Percentiles rank a stretch among this genome's conserved stretches.
Evolutionary conservation across 92 coral and sea anemone genomes (phyloP).

Genomic region (Heteractis magnifica): DNA sequence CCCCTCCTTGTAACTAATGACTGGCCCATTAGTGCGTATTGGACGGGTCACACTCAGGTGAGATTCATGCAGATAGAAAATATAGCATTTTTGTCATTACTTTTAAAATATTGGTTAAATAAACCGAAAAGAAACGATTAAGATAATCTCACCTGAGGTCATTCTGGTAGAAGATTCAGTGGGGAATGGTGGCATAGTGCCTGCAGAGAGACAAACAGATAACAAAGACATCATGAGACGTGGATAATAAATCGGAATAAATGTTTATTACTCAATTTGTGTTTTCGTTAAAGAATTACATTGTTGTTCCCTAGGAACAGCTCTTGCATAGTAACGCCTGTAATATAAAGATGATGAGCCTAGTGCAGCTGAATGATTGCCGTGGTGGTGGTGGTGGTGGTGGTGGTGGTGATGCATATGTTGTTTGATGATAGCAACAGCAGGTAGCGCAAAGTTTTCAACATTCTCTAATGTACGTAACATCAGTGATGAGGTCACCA

Average conservation of each 20-base stretch:
- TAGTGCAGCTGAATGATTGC: neutral
- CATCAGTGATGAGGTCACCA: too few relatives aligned
- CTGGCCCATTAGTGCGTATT: neutral
- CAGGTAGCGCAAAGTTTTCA: too few relatives aligned
- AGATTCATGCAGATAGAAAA: neutral
- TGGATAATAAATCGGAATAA: neutral
- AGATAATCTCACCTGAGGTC: constrained; percentile 68
- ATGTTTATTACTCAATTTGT: neutral
- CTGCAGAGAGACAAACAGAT: constrained; percentile 30
- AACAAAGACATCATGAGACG: neutral
- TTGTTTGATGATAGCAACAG: neutral
- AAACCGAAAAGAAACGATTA: neutral
- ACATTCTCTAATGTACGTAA: too few relatives aligned
- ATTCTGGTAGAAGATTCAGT: constrained; percentile 43
- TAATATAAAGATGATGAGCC: constrained; percentile 13
- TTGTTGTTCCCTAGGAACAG: constrained; percentile 38
- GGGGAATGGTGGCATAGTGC: constrained; percentile 27
- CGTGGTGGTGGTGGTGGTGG: too few relatives aligned
- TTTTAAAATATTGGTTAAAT: neutral
- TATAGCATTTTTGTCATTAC: neutral
- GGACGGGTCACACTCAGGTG: neutral
- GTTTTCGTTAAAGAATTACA: constrained; percentile 37
- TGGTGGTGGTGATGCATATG: neutral
- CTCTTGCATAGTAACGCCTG: neutral
- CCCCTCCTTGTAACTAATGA: too few relatives aligned